phyloP scores from a whole-genome alignment of 2,888 invertebrate genomes.

The Drosophila fulvimacula region DNA sequence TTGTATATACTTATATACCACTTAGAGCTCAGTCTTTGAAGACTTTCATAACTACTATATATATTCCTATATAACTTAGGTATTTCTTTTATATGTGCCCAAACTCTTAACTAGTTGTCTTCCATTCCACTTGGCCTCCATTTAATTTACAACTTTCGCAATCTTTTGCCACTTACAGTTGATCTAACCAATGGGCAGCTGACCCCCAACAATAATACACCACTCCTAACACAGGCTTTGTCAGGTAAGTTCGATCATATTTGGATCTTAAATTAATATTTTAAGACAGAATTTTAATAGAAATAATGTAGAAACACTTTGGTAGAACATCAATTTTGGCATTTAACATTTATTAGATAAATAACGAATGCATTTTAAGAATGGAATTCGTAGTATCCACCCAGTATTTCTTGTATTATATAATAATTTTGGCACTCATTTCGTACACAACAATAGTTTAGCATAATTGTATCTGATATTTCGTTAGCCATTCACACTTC shows the following conservation, averaged over 20 bases:
- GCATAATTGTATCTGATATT: too few species aligned
- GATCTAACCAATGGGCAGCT: constrained; percentile 98
- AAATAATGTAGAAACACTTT: constrained; percentile 69
- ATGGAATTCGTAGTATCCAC: background rate
- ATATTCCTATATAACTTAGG: constrained; percentile 63
- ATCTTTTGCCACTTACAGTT: constrained; percentile 88
- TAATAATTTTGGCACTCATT: too few species aligned
- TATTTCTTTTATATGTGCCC: constrained; percentile 39
- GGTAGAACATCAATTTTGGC: background rate
- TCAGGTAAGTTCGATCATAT: constrained; percentile 89
- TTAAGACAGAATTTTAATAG: constrained; percentile 71
- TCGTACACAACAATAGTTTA: too few species aligned
- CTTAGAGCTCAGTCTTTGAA: constrained; percentile 68
- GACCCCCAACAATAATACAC: constrained; percentile 98
- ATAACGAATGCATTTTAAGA: background rate
- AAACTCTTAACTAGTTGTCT: constrained; percentile 48
- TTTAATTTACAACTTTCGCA: constrained; percentile 49
- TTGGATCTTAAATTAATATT: background rate
- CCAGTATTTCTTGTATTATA: background rate
- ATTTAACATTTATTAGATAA: background rate
- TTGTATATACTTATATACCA: constrained; percentile 31
- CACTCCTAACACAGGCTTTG: constrained; percentile 97
- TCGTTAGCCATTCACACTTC: background rate
- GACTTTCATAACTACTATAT: constrained; percentile 49
- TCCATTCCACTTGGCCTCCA: constrained; percentile 9